Base-by-base conservation (phyloP, 2,888 invertebrate species). In the Prosopocoilus inquinatus region DNA sequence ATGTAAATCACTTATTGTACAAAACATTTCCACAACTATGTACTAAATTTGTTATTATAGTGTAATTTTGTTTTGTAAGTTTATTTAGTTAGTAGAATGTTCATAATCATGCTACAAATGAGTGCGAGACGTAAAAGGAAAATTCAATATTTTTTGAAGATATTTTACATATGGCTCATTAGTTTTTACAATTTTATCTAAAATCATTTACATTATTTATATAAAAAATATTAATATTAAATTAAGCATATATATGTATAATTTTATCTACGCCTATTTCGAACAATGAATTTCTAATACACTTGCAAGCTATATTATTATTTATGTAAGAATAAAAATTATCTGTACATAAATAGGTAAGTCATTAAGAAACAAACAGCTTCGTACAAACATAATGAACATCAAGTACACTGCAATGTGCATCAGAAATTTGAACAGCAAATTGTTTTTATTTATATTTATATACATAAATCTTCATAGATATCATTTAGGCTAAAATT, bases 161-260 rank as follows among this genome's bases (percentile, higher is more conserved):
- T 50, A 41, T 32, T 41, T 50, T 50, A 41, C 43, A 50, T 20
- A 39, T 20, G 41, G 35, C 28, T 20, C 39, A 50, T 28, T 50
- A 33, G 13, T 39, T 41, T 28, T 41, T 38, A 48, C 12, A 15
- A 38, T 38, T 48, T 48, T 50, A 36, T 35, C 20, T 28, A 28
- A 28, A 28, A 28, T 28, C 20, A 28, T 28, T 41, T 41, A 41
- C 41, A 41, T 15, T 41, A 46, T 47, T 53, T 47, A 47, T 47
- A 53, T 53, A 53, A 53, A 53, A 53, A 53, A 44, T 50, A 50
- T 50, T 52, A 38, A 47, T 53, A 53, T 53, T 53, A 53, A 53
- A 53, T 47, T 53, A 53, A 53, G 52, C 52, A 47, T 47, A 50
- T 53, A 53, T 52, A 49, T 51, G 33, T 49, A 47, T 28, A 28